A percentile compares a stretch with the other conserved stretches of the same genome.
Conservation (phyloP, 2,797 vertebrate genomes). For the Notolabrus celidotus region DNA sequence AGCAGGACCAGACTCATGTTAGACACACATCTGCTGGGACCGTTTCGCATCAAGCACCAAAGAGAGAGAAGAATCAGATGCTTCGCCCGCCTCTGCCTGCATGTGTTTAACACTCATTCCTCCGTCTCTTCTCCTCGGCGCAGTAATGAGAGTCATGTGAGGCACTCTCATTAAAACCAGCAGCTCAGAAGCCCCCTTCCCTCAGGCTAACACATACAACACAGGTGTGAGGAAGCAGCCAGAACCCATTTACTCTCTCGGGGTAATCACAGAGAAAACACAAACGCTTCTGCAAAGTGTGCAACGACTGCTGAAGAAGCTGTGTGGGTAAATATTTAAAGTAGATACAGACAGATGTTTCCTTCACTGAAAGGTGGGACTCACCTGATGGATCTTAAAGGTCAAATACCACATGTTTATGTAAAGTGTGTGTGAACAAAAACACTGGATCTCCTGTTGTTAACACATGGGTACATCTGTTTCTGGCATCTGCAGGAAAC, state of each 20-base stretch:
- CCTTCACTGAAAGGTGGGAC: background rate
- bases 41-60: too few species aligned
- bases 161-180: slow-evolving; percentile 59
- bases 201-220: slow-evolving; percentile 45
- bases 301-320: background rate
- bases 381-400: slow-evolving; percentile 12
- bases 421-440: slow-evolving; percentile 9
- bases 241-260: background rate
- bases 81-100: slow-evolving; percentile 17
- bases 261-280: slow-evolving; percentile 7
- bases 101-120: slow-evolving; percentile 43
- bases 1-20: too few species aligned
- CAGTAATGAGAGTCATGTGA: slow-evolving; percentile 69
- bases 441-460: slow-evolving; percentile 21
- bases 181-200: slow-evolving; percentile 35
- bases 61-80: background rate
- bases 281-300: slow-evolving; percentile 21
- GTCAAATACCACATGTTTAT: slow-evolving; percentile 24
- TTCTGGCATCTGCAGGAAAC: slow-evolving; percentile 32
- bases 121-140: slow-evolving; percentile 25
- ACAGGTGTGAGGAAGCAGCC: slow-evolving; percentile 60
- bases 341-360: slow-evolving; percentile 9
- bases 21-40: too few species aligned
- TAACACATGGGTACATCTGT: slow-evolving; percentile 45
- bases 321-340: slow-evolving; percentile 19